phyloP scores from a whole-genome alignment of 1,140 invertebrate species.

The Pararge aegeria region DNA sequence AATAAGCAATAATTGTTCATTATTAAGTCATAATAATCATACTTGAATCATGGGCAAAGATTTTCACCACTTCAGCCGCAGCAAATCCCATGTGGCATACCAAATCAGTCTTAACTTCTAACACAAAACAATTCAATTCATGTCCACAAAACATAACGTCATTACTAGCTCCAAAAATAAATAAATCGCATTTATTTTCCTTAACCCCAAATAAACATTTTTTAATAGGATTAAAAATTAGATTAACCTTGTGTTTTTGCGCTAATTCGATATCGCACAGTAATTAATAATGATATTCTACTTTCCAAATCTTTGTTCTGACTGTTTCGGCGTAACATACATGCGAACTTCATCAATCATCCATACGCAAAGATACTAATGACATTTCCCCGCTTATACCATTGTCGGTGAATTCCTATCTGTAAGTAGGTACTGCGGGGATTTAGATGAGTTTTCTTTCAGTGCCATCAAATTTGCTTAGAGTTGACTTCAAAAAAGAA shows the following conservation, averaged over 20 bases:
- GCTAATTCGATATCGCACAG: neutral
- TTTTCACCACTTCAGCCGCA: too few species aligned
- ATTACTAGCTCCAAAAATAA: too few species aligned
- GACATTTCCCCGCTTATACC: neutral
- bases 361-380: neutral
- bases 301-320: constrained; percentile 1
- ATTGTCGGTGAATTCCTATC: neutral
- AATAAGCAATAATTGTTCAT: too few species aligned
- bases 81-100: too few species aligned
- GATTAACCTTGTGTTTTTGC: neutral
- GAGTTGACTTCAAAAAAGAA: too few species aligned
- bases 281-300: constrained; percentile 8
- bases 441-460: neutral
- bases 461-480: too few species aligned
- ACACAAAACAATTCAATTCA: too few species aligned
- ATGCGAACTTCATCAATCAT: neutral
- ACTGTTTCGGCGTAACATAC: neutral
- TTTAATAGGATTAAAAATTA: neutral
- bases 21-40: too few species aligned
- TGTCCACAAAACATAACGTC: too few species aligned
- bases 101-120: too few species aligned
- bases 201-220: neutral
- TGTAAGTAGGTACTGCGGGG: neutral
- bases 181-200: too few species aligned
- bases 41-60: too few species aligned